Conservation (phyloP, 2,797 vertebrate genomes). For the Alosa sapidissima region DNA sequence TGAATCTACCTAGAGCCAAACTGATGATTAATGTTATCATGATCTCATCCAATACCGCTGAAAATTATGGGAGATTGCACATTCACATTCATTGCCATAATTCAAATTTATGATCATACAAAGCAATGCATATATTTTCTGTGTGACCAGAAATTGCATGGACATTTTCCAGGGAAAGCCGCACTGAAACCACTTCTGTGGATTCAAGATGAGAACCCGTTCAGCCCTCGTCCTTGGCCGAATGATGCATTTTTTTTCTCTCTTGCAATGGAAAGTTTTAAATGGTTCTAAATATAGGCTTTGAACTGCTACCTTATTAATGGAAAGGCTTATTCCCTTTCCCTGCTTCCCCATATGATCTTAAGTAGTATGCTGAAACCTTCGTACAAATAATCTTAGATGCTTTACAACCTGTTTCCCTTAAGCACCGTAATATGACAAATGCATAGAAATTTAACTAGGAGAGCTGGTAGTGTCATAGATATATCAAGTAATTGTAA, state of each 20-base stretch:
- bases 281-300: slow-evolving; percentile 50
- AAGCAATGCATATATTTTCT: slow-evolving; percentile 16
- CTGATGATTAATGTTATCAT: slow-evolving; percentile 4
- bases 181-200: slow-evolving; percentile 32
- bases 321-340: slow-evolving; percentile 47
- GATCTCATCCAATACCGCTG: slow-evolving; percentile 18
- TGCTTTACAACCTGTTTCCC: not conserved
- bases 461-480: no score
- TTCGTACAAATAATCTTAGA: not conserved
- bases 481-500: no score
- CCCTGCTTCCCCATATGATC: not conserved
- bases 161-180: slow-evolving; percentile 21
- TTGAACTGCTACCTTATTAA: slow-evolving; percentile 40
- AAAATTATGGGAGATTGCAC: not conserved
- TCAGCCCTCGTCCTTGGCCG: slow-evolving; percentile 41
- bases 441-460: not conserved
- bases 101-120: not conserved
- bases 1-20: not conserved
- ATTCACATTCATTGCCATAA: slow-evolving; percentile 22
- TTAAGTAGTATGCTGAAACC: not conserved
- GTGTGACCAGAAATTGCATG: slow-evolving; percentile 11
- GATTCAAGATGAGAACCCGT: slow-evolving; percentile 45
- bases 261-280: slow-evolving; percentile 46
- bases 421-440: not conserved
- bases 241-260: slow-evolving; percentile 32